Conservation (phyloP, 1,140 invertebrate genomes). For the Ptiloglossa arizonensis region DNA sequence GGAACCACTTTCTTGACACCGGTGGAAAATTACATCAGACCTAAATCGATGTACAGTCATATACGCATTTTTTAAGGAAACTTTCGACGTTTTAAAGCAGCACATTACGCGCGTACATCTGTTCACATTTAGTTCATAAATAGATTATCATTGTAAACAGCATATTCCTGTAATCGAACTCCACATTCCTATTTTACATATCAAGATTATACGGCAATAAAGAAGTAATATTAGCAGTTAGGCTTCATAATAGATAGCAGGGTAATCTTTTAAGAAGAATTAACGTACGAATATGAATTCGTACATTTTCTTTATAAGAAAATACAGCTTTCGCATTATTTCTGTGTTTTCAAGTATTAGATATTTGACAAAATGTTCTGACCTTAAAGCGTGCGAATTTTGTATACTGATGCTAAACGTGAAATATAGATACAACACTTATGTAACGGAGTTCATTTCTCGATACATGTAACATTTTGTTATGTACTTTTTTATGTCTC, state of each 20-base stretch:
- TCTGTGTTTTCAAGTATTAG: slow-evolving; percentile 22
- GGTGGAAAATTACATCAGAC: slow-evolving; percentile 32
- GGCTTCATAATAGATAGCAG: background rate
- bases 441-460: slow-evolving; percentile 16
- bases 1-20: slow-evolving; percentile 88
- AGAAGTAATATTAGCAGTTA: slow-evolving; percentile 26
- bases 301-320: slow-evolving; percentile 22
- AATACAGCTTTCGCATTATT: background rate
- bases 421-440: slow-evolving; percentile 27
- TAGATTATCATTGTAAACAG: background rate
- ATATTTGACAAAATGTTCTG: background rate
- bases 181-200: slow-evolving; percentile 42
- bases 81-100: background rate
- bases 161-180: background rate
- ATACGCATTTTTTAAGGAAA: slow-evolving; percentile 20
- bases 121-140: slow-evolving; percentile 30
- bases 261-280: background rate
- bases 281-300: slow-evolving; percentile 6
- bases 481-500: slow-evolving; percentile 49
- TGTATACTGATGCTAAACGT: background rate
- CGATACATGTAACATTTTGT: slow-evolving; percentile 27
- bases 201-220: slow-evolving; percentile 29
- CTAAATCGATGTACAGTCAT: slow-evolving; percentile 45
- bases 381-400: slow-evolving; percentile 11
- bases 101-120: slow-evolving; percentile 1